Percentiles rank a stretch among this genome's conserved stretches.
These are phyloP conservation scores for Pogonomyrmex californicus DNA, from an alignment of 1,140 invertebrate species.

Conservation along the genomic window DNA sequence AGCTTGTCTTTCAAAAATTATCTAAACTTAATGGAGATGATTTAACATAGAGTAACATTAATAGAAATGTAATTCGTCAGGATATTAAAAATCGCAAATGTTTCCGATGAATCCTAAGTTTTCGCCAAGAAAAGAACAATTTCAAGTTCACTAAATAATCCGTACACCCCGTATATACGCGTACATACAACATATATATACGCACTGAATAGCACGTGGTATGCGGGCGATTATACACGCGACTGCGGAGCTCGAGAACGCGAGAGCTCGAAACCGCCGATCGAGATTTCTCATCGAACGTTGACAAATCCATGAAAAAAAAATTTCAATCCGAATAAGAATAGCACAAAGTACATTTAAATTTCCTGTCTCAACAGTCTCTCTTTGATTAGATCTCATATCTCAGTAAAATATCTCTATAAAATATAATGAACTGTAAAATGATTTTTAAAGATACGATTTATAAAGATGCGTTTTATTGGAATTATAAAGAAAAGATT, in stretches of 20 bases:
- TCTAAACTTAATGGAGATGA: no score
- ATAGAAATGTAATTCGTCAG: not conserved
- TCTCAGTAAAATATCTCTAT: not conserved
- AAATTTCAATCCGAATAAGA: not conserved
- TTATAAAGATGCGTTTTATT: not conserved
- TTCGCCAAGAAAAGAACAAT: not conserved
- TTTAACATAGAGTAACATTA: not conserved
- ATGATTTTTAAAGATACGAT: not conserved
- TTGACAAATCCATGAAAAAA: slow-evolving; percentile 41
- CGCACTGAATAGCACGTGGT: slow-evolving; percentile 61
- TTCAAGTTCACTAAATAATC: not conserved
- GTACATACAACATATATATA: slow-evolving; percentile 33
- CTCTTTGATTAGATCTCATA: not conserved
- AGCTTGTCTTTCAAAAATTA: not conserved
- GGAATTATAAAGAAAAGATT: not conserved
- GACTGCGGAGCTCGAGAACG: slow-evolving; percentile 37
- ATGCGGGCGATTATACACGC: slow-evolving; percentile 63
- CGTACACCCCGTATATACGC: slow-evolving; percentile 25
- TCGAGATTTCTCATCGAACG: slow-evolving; percentile 45
- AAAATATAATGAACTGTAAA: not conserved
- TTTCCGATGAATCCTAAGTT: not conserved
- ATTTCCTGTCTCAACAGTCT: not conserved
- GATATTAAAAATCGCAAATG: not conserved
- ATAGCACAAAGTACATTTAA: not conserved
- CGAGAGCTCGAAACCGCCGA: slow-evolving; percentile 51